Percentiles rank a stretch among this genome's conserved stretches.
Conservation (phyloP, 23 tunicate species). For the Diplosoma virens region DNA sequence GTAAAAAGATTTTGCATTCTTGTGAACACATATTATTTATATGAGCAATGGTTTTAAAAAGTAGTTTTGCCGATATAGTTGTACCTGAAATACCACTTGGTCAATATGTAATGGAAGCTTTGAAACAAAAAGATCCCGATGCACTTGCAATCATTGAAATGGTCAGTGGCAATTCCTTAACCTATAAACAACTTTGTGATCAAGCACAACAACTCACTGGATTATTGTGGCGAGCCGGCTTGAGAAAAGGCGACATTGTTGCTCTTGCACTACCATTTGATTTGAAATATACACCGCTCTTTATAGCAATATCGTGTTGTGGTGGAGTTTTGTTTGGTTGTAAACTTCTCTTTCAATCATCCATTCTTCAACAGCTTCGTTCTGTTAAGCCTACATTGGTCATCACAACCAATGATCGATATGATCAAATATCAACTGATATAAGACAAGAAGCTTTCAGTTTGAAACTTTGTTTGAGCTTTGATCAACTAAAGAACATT, state of each 20-base stretch:
- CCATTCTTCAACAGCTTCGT: slow-evolving; percentile 4
- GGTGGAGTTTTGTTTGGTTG: slow-evolving; percentile 9
- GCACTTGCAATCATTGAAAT: slow-evolving; percentile 29
- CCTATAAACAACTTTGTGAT: background rate
- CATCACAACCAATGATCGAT: slow-evolving; percentile 1
- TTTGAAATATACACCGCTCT: background rate
- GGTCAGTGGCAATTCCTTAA: background rate
- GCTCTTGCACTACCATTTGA: slow-evolving; percentile 9
- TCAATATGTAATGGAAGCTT: slow-evolving; percentile 6
- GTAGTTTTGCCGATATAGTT: slow-evolving; percentile 38
- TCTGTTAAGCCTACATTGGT: slow-evolving; percentile 12
- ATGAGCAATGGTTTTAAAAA: slow-evolving; percentile 41
- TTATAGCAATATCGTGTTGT: background rate
- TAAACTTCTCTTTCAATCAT: background rate
- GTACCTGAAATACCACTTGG: slow-evolving; percentile 37
- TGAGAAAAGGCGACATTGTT: slow-evolving; percentile 9
- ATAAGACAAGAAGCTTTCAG: background rate
- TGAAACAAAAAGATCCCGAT: slow-evolving; percentile 31
- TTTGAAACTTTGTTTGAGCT: background rate
- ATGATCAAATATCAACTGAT: background rate
- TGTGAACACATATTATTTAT: too few species aligned
- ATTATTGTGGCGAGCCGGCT: slow-evolving; percentile 7
- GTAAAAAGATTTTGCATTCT: too few species aligned
- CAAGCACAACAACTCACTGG: background rate
- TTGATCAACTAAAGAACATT: slow-evolving; percentile 1